Evolutionary conservation across 2,888 invertebrate species (phyloP).

Genomic region (Anarsia innoxiella): DNA sequence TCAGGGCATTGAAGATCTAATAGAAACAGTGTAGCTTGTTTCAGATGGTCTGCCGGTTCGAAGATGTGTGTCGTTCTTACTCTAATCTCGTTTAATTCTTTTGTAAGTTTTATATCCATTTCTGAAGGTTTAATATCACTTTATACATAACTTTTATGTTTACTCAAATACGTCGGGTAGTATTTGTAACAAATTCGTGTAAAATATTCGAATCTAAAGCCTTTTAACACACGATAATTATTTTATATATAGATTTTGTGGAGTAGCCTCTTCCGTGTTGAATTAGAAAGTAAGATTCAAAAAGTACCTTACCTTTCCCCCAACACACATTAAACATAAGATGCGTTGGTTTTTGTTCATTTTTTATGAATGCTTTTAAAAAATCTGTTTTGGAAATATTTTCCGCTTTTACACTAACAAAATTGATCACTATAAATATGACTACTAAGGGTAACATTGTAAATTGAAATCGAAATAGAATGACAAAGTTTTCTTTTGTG

Average conservation of each 20-base stretch:
- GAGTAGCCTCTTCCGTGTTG: too few relatives aligned
- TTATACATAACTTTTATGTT: too few relatives aligned
- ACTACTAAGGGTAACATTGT: neutral
- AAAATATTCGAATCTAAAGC: too few relatives aligned
- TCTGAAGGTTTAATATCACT: too few relatives aligned
- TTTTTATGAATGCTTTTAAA: slow-evolving; percentile 34
- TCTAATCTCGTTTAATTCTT: slow-evolving; percentile 30
- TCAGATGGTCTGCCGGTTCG: slow-evolving; percentile 22
- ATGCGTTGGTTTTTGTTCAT: slow-evolving; percentile 41
- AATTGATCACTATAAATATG: neutral
- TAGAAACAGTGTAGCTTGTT: slow-evolving; percentile 38
- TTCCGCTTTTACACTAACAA: slow-evolving; percentile 22
- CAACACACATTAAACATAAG: slow-evolving; percentile 41
- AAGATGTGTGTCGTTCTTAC: slow-evolving; percentile 26
- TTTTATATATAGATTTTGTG: too few relatives aligned
- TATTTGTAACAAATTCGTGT: too few relatives aligned
- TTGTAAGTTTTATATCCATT: slow-evolving; percentile 23
- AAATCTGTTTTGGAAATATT: slow-evolving; percentile 23
- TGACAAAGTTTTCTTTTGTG: too few relatives aligned
- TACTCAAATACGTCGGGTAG: too few relatives aligned
- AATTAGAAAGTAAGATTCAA: neutral
- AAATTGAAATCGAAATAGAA: too few relatives aligned
- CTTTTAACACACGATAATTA: too few relatives aligned
- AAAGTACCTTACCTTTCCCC: slow-evolving; percentile 34
- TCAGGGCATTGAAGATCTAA: slow-evolving; percentile 41